Base-by-base conservation (phyloP, 2,113 vertebrate species). In the Boulengeromyrus knoepffleri region DNA sequence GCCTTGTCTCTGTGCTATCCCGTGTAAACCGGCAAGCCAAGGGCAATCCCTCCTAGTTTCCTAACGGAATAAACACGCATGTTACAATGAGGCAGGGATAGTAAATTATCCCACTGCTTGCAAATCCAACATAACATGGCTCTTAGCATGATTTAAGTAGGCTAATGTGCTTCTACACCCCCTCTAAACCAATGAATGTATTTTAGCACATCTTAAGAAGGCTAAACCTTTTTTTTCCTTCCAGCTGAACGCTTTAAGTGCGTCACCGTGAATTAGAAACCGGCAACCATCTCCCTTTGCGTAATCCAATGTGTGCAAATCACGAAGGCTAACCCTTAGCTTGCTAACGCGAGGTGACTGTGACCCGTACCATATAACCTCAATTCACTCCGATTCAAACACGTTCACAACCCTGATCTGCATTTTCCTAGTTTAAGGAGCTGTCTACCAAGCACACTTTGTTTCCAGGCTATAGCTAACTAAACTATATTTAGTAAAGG, bases 81-180 rank as follows among this genome's bases (percentile, higher is more conserved):
- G 85, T 13, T 42, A 19, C 45, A 36, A 36, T 56, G 50, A 56
- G 50, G 50, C 36, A 36, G 85, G 15, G n/a, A 87, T 27, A 52
- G 85, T 15, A 87, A 36, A 53, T 53, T 87, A 87, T 52, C 31
- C 85, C 31, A 13, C 50, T 53, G n/a, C 47, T 52, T 87, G 85
- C 85, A 53, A 87, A 87, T 87, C 85, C 49, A 53, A 53, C 47
- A 27, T 39, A 80, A 87, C 85, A 56, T 87, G 85, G 45, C 49
- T 53, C 85, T 87, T 87, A 87, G 85, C 85, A 53, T 53, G 85
- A 87, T 17, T 87, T 87, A 87, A 85, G 45, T 50, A 87, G 85
- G 31, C 85, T 56, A 87, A 87, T 47, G 31, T 31, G 47, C 17
- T 87, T 87, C 47, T 27, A 47, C 49, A 70, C 31, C 47, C 13